Evolutionary conservation across 2,113 vertebrate species (phyloP).

Genomic region (Sprattus sprattus): DNA sequence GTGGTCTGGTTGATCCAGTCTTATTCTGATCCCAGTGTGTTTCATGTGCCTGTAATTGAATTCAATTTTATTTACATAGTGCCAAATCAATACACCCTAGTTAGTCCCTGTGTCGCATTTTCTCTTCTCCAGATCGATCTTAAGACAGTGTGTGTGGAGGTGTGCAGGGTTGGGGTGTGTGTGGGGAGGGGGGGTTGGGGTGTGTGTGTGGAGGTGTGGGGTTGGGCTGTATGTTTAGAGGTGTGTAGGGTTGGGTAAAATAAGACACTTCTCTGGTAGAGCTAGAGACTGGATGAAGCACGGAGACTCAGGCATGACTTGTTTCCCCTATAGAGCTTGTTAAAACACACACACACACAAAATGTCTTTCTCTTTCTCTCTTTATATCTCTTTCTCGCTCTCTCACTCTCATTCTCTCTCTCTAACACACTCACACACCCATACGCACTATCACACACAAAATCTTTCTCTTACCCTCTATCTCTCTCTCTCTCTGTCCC

Average conservation of each 20-base stretch:
- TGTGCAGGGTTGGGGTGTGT: neutral
- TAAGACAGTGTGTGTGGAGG: no score
- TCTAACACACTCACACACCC: neutral
- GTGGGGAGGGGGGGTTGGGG: neutral
- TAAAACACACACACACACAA: conserved; percentile 57
- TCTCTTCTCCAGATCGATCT: no score
- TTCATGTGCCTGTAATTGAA: no score
- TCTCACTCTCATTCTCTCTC: neutral
- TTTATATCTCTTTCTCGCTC: no score
- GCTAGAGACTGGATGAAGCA: conserved; percentile 50
- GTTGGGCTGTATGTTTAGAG: neutral
- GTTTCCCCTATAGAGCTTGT: conserved; percentile 69
- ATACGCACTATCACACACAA: neutral
- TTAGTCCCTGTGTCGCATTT: no score
- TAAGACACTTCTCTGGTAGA: conserved; percentile 25
- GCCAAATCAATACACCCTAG: no score
- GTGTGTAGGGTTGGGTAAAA: conserved; percentile 24
- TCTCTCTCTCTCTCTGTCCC: no score
- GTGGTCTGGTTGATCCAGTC: no score
- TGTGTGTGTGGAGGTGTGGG: neutral
- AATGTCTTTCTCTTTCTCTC: no score
- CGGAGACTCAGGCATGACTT: conserved; percentile 48
- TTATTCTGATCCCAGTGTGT: no score
- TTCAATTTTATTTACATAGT: no score
- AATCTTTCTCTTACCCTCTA: no score